These are phyloP conservation scores for Xiphophorus couchianus DNA, from an alignment of 2,113 vertebrate species.

Conservation along the genomic window DNA sequence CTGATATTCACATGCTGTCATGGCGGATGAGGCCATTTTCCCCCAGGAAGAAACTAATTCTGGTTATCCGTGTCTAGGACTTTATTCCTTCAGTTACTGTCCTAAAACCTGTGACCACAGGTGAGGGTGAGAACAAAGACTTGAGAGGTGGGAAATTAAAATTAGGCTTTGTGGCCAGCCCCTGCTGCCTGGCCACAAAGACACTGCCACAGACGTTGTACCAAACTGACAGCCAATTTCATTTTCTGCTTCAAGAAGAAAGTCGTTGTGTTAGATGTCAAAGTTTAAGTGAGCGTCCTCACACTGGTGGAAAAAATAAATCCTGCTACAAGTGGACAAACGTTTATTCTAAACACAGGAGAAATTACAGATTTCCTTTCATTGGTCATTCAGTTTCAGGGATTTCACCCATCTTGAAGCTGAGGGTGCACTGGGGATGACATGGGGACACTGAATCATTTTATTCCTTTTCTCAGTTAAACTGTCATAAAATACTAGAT, in stretches of 20 bases:
- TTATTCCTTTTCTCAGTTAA: not conserved
- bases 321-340: conserved; percentile 38
- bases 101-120: conserved; percentile 37
- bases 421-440: not conserved
- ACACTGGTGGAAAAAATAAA: conserved; percentile 13
- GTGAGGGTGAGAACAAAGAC: conserved; percentile 54
- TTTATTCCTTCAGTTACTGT: conserved; percentile 39
- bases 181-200: conserved; percentile 20
- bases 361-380: conserved; percentile 16
- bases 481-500: not conserved
- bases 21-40: conserved; percentile 41
- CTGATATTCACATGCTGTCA: conserved; percentile 32
- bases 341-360: conserved; percentile 13
- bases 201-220: conserved; percentile 32
- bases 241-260: conserved; percentile 57
- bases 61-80: conserved; percentile 17
- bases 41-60: conserved; percentile 54
- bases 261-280: conserved; percentile 47
- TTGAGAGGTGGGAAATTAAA: conserved; percentile 39
- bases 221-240: conserved; percentile 48
- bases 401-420: conserved; percentile 18
- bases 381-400: conserved; percentile 19
- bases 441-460: not conserved
- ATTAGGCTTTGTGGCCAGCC: conserved; percentile 16
- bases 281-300: conserved; percentile 30